phyloP scores from a whole-genome alignment of 1,140 invertebrate genomes.

The Nasonia giraulti region DNA sequence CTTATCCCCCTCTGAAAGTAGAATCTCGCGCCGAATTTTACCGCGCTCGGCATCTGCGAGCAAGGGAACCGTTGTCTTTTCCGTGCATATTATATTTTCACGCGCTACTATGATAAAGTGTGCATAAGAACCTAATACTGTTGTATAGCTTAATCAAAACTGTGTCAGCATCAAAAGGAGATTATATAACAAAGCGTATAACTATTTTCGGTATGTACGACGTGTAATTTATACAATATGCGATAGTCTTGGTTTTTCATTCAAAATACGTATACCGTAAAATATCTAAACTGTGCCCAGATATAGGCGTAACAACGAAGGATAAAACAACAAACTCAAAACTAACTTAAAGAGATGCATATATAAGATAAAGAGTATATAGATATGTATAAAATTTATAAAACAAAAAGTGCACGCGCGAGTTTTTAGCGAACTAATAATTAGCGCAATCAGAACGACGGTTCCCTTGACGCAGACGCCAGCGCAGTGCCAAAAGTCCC shows the following conservation, averaged over 20 bases:
- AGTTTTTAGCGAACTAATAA: neutral
- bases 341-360: neutral
- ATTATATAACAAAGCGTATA: neutral
- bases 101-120: neutral
- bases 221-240: neutral
- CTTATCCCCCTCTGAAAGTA: constrained; percentile 21
- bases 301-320: constrained; percentile 20
- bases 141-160: neutral
- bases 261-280: neutral
- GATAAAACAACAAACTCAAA: constrained; percentile 19
- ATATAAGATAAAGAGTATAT: constrained; percentile 6
- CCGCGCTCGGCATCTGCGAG: neutral
- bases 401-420: neutral
- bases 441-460: neutral
- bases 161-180: neutral
- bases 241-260: neutral
- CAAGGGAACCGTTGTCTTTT: constrained; percentile 22
- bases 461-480: constrained; percentile 16
- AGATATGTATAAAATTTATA: neutral
- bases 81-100: neutral
- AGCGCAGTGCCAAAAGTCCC: constrained; percentile 45
- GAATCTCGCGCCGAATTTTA: constrained; percentile 45
- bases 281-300: neutral
- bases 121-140: too few species aligned
- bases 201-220: neutral